Percentiles rank a stretch among this genome's conserved stretches.
Evolutionary conservation across 2,888 invertebrate species (phyloP).

Genomic region (Vannuccia rotundouncinata): DNA sequence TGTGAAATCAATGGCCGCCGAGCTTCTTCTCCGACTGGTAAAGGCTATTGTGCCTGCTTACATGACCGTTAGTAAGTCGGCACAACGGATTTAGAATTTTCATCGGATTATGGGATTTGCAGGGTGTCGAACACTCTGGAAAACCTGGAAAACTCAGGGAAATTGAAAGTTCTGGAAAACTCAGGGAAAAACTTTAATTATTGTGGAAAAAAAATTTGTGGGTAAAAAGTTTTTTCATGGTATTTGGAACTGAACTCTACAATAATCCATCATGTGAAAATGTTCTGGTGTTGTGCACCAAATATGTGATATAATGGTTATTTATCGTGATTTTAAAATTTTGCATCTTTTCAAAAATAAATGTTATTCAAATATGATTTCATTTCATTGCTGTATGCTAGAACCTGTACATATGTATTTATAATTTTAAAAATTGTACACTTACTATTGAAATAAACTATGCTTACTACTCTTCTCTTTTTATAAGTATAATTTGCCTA

Average conservation of each 20-base stretch:
- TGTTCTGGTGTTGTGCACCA: not conserved
- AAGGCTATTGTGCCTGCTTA: no score
- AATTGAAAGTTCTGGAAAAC: slow-evolving; percentile 26
- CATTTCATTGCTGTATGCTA: slow-evolving; percentile 24
- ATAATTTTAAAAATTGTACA: slow-evolving; percentile 26
- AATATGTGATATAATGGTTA: slow-evolving; percentile 23
- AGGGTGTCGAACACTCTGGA: slow-evolving; percentile 19
- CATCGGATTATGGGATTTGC: not conserved
- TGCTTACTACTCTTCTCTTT: slow-evolving; percentile 26
- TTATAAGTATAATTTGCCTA: slow-evolving; percentile 26
- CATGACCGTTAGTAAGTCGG: no score
- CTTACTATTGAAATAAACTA: slow-evolving; percentile 26
- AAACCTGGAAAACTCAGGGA: slow-evolving; percentile 22
- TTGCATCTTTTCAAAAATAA: slow-evolving; percentile 26
- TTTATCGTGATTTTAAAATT: slow-evolving; percentile 24
- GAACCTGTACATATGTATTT: slow-evolving; percentile 26
- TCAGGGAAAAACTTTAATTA: slow-evolving; percentile 23
- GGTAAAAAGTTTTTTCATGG: slow-evolving; percentile 22
- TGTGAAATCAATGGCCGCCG: no score
- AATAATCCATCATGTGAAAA: slow-evolving; percentile 23
- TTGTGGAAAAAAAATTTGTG: slow-evolving; percentile 20
- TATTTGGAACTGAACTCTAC: slow-evolving; percentile 18
- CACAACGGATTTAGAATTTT: no score
- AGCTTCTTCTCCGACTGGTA: no score
- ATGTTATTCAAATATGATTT: slow-evolving; percentile 26